Base-by-base conservation (phyloP, 2,113 vertebrate genomes). In the Telmatochromis brichardi region DNA sequence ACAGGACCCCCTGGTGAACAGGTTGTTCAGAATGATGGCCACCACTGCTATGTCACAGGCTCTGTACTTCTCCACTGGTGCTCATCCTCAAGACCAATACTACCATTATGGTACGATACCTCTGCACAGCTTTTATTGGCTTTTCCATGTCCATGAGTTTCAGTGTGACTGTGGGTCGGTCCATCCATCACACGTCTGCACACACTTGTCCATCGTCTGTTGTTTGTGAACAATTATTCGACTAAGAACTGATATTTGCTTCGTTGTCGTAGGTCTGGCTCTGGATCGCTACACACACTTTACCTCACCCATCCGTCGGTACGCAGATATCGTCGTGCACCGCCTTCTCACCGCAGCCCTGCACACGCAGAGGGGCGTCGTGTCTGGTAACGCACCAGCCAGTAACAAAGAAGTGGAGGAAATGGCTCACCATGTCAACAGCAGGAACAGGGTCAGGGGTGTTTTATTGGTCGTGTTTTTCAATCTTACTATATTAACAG, bases 221-320 rank as follows among this genome's bases (percentile, higher is more conserved):
- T 26, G n/a, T 76, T 47, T 28, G 23, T 8, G 71, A 31, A 50
- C 0, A 50, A 50, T 31, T 11, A 28, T 50, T 7, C 3, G 4
- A 65, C 60, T 21, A 2, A 21, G 60, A 65, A 13, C 60, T 68
- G 26, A 40, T 11, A 6, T 33, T 14, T 42, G 33, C 35, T 45
- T 58, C 17, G 23, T 15, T 51, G 21, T 55, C 3, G 19, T 55
- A 99, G 99, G 98, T 90, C 97, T 99, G 53, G 99, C 98, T 81
- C 94, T 99, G 82, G 98, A 98, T 79, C 97, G 96, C 81, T 99
- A 99, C 90, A 99, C 99, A 4, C 99, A 99, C 89, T 99, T 99
- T 93, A 99, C 99, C 1, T 99, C 99, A 3, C 99, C 99, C 9
- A 99, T 99, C 93, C 97, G 99, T 86, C 98, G 99, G 84, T 99